Evolutionary conservation across 1,140 invertebrate genomes (phyloP).

Genomic region (Drosophila parabipectinata): DNA sequence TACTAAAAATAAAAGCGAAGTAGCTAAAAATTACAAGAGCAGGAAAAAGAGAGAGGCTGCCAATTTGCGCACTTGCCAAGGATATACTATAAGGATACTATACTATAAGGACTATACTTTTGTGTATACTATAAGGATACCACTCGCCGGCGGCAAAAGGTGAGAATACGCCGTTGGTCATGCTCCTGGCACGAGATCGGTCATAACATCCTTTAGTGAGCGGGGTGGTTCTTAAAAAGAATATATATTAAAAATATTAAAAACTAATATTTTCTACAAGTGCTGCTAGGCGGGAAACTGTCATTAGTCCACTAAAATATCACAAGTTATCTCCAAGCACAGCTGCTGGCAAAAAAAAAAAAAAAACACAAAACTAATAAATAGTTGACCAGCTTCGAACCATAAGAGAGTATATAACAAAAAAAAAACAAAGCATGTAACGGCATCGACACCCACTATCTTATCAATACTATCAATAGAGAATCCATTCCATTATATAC

Average conservation of each 20-base stretch:
- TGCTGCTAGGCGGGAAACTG: neutral
- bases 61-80: constrained; percentile 61
- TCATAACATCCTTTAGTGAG: neutral
- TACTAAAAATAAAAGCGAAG: constrained; percentile 15
- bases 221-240: too few species aligned
- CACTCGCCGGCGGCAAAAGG: constrained; percentile 3
- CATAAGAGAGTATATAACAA: neutral
- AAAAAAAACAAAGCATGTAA: constrained; percentile 18
- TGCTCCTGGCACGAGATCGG: constrained; percentile 19
- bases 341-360: neutral
- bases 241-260: too few species aligned
- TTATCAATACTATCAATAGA: constrained; percentile 37
- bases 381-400: neutral
- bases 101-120: too few species aligned
- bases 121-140: neutral
- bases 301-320: constrained; percentile 12
- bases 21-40: constrained; percentile 20
- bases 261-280: too few species aligned
- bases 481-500: constrained; percentile 11
- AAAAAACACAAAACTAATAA: neutral
- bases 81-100: constrained; percentile 26
- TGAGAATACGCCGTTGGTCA: constrained; percentile 14
- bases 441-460: constrained; percentile 18
- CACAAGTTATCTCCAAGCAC: neutral
- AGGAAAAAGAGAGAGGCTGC: constrained; percentile 33